Evolutionary conservation across 2,888 invertebrate species (phyloP).

Genomic region (Amiota mariae): DNA sequence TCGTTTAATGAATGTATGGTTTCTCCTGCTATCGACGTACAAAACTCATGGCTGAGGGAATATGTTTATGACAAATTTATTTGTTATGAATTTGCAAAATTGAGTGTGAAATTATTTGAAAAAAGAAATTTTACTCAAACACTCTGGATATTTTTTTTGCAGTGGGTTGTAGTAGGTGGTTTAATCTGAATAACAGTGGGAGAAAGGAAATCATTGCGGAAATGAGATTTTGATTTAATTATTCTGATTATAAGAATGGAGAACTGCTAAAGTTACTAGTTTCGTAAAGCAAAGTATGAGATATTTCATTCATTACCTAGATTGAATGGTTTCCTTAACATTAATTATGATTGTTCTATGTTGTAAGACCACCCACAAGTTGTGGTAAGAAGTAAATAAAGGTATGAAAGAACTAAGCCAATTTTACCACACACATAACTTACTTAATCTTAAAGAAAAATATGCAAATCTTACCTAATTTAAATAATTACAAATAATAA

Average conservation of each 20-base stretch:
- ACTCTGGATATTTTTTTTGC: neutral
- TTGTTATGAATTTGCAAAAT: constrained; percentile 58
- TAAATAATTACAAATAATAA: constrained; percentile 6
- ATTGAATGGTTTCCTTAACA: too few species aligned
- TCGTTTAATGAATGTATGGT: constrained; percentile 53
- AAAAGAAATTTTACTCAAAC: neutral
- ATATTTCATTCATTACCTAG: too few species aligned
- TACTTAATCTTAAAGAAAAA: too few species aligned
- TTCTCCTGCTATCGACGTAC: constrained; percentile 34
- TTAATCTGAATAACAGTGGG: constrained; percentile 30
- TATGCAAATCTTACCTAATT: neutral
- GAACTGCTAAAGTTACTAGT: too few species aligned
- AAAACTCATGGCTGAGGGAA: constrained; percentile 11
- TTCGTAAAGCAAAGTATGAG: too few species aligned
- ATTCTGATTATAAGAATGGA: neutral
- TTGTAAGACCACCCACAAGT: too few species aligned
- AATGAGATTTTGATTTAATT: constrained; percentile 40
- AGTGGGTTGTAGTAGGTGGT: constrained; percentile 49
- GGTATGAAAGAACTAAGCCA: too few species aligned
- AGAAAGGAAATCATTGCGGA: constrained; percentile 37
- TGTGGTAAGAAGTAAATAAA: too few species aligned
- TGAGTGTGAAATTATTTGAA: constrained; percentile 48
- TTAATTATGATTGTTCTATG: too few species aligned
- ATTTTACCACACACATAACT: too few species aligned
- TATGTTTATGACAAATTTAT: constrained; percentile 55